phyloP scores from a whole-genome alignment of 2,888 invertebrate genomes.

The Miltochrista miniata region DNA sequence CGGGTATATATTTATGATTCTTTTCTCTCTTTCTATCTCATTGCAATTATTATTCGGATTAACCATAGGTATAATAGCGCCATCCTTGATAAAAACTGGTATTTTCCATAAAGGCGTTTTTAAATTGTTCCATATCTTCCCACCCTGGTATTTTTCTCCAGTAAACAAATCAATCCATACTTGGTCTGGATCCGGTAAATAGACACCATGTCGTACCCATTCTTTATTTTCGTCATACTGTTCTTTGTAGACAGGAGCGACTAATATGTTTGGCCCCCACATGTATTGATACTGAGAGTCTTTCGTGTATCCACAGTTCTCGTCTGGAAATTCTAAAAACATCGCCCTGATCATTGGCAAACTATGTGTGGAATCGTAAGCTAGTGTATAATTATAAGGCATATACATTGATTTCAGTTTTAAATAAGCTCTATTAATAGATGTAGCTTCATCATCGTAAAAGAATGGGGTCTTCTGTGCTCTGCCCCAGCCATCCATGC shows the following conservation, averaged over 20 bases:
- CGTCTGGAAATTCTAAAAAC: conserved; percentile 70
- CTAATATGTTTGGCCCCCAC: conserved; percentile 75
- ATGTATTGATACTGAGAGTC: conserved; percentile 76
- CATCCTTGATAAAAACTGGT: conserved; percentile 71
- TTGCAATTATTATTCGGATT: conserved; percentile 68
- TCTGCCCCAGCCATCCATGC: conserved; percentile 77
- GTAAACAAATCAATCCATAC: conserved; percentile 73
- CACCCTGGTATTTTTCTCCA: conserved; percentile 70
- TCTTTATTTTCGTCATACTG: conserved; percentile 26
- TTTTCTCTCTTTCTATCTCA: conserved; percentile 58
- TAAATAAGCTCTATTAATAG: conserved; percentile 70
- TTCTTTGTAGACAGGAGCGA: conserved; percentile 68
- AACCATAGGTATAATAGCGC: conserved; percentile 71
- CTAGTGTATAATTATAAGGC: conserved; percentile 73
- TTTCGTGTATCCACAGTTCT: conserved; percentile 54
- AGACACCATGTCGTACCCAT: conserved; percentile 60
- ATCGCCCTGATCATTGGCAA: conserved; percentile 74
- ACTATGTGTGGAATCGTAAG: conserved; percentile 58
- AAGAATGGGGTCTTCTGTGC: conserved; percentile 69
- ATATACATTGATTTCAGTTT: conserved; percentile 73
- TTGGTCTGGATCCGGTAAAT: conserved; percentile 61
- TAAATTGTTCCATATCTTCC: conserved; percentile 65
- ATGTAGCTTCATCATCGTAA: conserved; percentile 60
- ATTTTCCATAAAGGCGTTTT: conserved; percentile 69
- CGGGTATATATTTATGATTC: conserved; percentile 66